Base-by-base conservation (phyloP, 2,888 invertebrate species). In the Ornithoptera alexandrae region DNA sequence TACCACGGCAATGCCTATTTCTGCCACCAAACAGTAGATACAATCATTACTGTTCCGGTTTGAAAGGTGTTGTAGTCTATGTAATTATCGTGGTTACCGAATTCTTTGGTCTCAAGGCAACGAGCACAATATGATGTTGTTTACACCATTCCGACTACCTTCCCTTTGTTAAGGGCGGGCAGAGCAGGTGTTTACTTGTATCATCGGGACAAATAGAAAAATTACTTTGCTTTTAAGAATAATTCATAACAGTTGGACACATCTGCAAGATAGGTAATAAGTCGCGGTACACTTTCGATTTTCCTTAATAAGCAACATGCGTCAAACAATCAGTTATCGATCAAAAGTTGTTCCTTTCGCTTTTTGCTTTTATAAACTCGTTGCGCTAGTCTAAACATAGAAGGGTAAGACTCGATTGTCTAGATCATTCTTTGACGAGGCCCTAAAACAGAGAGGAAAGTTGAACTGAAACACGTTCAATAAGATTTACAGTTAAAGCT, bases 381-480 rank as follows among this genome's bases (percentile, higher is more conserved):
- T 36, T 50, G 15, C 62, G 53, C 20, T 67, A 10, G 59, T 67
- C 70, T 70, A 70, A 70, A 70, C 63, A 72, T 72, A 75, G 72
- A 73, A 67, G 71, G 71, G 59, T 17, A 69, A 69, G 59, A 59
- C 63, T 67, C 73, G 72, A 74, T 74, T 74, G 74, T 77, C 70
- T 78, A 81, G 81, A 69, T 22, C 62, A 66, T 81, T 79, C 81
- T 81, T 79, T 82, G 82, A 78, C 80, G 83, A 82, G 74, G 75
- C 74, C 89, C 87, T 83, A 84, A 88, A 86, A 89, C 82, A 87
- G 89, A 73, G 79, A 89, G 81, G 91, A 91, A 91, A 91, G 90
- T 86, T 79, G 81, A 73, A 72, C 76, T 75, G 77, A 76, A 78
- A 78, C 79, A 76, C 73, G 79, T 78, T 73, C 69, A 71, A 73